phyloP scores from a whole-genome alignment of 2,113 vertebrate genomes.

The Austrofundulus limnaeus region DNA sequence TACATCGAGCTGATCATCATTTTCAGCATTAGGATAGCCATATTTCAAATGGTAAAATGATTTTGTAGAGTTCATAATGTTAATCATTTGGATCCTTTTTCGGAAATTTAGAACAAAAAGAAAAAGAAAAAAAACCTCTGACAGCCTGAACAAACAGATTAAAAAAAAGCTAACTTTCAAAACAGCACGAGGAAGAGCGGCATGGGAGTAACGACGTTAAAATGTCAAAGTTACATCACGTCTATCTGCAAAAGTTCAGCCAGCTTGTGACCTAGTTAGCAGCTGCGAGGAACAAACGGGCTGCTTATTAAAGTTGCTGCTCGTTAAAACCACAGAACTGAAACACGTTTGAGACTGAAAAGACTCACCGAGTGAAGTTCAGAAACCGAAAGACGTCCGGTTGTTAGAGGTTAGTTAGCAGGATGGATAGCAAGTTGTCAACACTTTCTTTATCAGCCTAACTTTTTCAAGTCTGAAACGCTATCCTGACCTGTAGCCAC shows the following conservation, averaged over 20 bases:
- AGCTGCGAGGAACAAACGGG: constrained; percentile 5
- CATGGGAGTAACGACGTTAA: not conserved
- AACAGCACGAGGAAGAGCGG: not conserved
- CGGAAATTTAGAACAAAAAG: no score
- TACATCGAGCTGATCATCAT: no score
- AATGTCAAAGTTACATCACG: constrained; percentile 30
- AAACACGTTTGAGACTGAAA: constrained; percentile 17
- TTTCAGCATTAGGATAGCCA: no score
- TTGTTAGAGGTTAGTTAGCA: constrained; percentile 63
- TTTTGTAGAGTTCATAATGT: no score
- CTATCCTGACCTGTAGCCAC: constrained; percentile 26
- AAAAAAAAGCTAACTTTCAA: not conserved
- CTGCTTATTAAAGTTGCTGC: not conserved
- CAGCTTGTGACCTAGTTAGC: constrained; percentile 66
- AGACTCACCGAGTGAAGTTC: constrained; percentile 63
- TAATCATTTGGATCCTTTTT: no score
- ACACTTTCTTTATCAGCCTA: no score
- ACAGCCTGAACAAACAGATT: not conserved
- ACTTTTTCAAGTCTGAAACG: constrained; percentile 15
- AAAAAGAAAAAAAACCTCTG: no score
- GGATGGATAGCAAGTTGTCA: constrained; percentile 63
- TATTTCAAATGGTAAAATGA: no score
- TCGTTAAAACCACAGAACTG: constrained; percentile 17
- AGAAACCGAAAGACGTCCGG: constrained; percentile 46
- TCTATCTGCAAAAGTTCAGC: constrained; percentile 41